Evolutionary conservation across 2,797 vertebrate genomes (phyloP), one percentile per base, ranked within the genome.

Genomic region (Cossypha niveicapilla): DNA sequence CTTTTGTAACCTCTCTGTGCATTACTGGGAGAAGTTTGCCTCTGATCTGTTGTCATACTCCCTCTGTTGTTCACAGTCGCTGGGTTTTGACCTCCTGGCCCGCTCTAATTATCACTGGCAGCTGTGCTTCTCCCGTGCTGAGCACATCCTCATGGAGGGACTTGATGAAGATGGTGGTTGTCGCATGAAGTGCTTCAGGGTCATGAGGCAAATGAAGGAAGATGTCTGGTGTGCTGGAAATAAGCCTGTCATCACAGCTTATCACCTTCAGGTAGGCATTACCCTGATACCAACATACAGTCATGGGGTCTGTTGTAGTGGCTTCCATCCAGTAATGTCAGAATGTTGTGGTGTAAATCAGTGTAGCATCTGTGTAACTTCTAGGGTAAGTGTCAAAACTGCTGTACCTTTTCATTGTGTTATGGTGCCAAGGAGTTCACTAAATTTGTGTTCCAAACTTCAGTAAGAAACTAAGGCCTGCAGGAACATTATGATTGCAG

Each of bases 91-190:
- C 96, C 95, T 99, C 51, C 74, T 98, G 97, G 98, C 98, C 73
- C 96, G 96, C 9, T 98, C 98, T 23, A 97, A 92, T 93, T 98
- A 98, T 22, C 98, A 99, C 97, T 98, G 98, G 98, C 97, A 98
- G 95, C 94, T 98, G 92, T 98, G 97, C 34, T 98, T 99, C 97
- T 96, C 96, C 27, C 97, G 97, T 54, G 98, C 98, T 0, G 98
- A 98, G 90, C 97, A 88, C 82, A 87, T 98, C 45, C 95, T 99
- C 94, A 95, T 98, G 94, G 97, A 97, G 61, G 97, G 97, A 28
- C 96, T 98, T 23, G 98, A 98, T 41, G 98, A 98, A 62, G 98
- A 98, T 3, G 98, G 98, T 3, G 98, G 98, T 12, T 99, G 98
- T 88, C 98, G 98, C 35, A 95, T 96, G 93, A 98, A 93, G 86